Evolutionary conservation across 2,113 vertebrate species (phyloP), one percentile per base, ranked within the genome.

Genomic region (Gadus chalcogrammus): DNA sequence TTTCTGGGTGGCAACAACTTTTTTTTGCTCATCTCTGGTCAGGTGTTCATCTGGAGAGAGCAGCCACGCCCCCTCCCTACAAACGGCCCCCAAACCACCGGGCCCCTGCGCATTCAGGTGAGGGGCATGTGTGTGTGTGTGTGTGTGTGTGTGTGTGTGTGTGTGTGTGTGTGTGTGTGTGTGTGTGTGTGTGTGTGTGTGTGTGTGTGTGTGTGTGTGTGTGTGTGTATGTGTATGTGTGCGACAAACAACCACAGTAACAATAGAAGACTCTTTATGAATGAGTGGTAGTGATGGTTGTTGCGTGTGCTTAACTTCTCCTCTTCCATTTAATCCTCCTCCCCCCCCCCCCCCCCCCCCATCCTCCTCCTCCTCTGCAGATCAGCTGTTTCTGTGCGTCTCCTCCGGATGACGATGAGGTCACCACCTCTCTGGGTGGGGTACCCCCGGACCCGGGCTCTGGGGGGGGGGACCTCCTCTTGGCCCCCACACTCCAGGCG

Each of bases 21-120:
- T 24, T 24, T 3, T 24, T 24, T 24, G 7, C 0, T 9, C 5
- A 31, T 16, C 0, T 28, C n/a, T 60, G 16, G 9, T 48, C 69
- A 93, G 92, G 80, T 92, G 61, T 78, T 92, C 5, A 62, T 93
- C 24, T 93, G 92, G 92, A 87, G 68, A 60, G 67, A 84, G 3
- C 20, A 76, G 2, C 71, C 84, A 65, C 71, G 62, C 18, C 68
- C 55, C 0, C 71, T 58, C 42, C 8, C 12, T 9, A 9, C 42
- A 31, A 84, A 75, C 61, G 66, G 73, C 38, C 85, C 86, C 9
- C 68, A 75, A 5, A 48, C 28, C 55, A 52, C 75, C 35, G 64
- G 11, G 65, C 88, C 87, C 0, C 68, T 90, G 2, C 63, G 79
- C 62, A 79, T 92, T 59, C 87, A 84, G 22, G 91, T 92, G 76